phyloP scores from a whole-genome alignment of 2,113 vertebrate species.

The Meles meles region DNA sequence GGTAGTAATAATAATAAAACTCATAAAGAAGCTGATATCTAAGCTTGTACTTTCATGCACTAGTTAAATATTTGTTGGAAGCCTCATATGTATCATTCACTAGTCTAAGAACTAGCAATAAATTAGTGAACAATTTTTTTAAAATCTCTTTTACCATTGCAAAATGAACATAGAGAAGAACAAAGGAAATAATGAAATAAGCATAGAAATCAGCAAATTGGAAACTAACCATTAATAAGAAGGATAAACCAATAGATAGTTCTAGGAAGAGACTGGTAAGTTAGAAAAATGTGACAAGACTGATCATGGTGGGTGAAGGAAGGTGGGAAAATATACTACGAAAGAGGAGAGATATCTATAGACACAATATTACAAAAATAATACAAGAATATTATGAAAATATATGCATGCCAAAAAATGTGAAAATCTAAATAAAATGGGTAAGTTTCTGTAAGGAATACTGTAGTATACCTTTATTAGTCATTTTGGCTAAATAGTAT shows the following conservation, averaged over 20 bases:
- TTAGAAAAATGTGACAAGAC: not conserved
- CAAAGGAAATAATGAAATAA: not conserved
- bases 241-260: not conserved
- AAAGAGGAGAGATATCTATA: not conserved
- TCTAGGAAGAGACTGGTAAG: not conserved
- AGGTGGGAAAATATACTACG: not conserved
- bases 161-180: not conserved
- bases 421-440: not conserved
- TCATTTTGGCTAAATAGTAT: not conserved
- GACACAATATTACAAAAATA: not conserved
- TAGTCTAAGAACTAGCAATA: not conserved
- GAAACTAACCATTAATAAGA: not conserved
- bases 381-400: not conserved
- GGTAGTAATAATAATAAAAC: not conserved
- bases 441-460: not conserved
- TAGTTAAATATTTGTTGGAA: not conserved
- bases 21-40: not conserved
- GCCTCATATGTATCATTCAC: not conserved
- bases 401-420: not conserved
- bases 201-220: not conserved
- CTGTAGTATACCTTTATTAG: not conserved
- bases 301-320: not conserved
- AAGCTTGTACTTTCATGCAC: not conserved
- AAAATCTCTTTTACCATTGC: not conserved
- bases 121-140: not conserved